Evolutionary conservation across 2,888 invertebrate species (phyloP), one percentile per base, ranked within the genome.

Genomic region (Plebejus argus): DNA sequence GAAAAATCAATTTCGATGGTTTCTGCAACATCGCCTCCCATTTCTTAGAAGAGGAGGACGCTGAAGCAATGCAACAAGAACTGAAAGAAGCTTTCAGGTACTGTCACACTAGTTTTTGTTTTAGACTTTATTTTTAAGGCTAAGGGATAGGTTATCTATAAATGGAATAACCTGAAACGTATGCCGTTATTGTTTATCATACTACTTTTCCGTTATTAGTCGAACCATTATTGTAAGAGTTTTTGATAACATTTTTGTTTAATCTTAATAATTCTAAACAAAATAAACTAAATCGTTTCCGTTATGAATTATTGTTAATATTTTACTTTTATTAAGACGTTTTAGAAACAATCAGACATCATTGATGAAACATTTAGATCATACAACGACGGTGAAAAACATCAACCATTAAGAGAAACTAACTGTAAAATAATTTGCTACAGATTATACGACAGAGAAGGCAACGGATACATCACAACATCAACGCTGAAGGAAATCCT

Each of bases 21-120:
- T 99, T 99, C 95, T 97, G 98, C 89, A 96, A 95, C 85, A 98
- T 99, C 82, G 98, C 98, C 70, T 97, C 98, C 81, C 97, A 98
- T 91, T 99, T 99, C 94, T 95, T 99, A 77, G 98, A 99, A 85
- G 98, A 98, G 87, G 99, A 99, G 87, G 99, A 99, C 85, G 97
- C 98, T 80, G 99, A 99, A 90, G 98, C 98, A 80, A 98, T 98
- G 95, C 98, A 98, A 91, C 98, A 99, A 87, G 99, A 99, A 94
- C 95, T 99, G 85, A 98, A 99, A 86, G 99, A 99, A 94, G 99
- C 99, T 80, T 99, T 99, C 95, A 96, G 98, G 95, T 95, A 66
- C 12, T 66, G 0, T 20, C 3, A 18, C 5, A 12, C 23, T 23
- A 23, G 10, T 23, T 23, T 23, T 61, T 20, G 20, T 58, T 58